phyloP scores from a whole-genome alignment of 2,113 vertebrate species.

The Hippocampus mohnikei region DNA sequence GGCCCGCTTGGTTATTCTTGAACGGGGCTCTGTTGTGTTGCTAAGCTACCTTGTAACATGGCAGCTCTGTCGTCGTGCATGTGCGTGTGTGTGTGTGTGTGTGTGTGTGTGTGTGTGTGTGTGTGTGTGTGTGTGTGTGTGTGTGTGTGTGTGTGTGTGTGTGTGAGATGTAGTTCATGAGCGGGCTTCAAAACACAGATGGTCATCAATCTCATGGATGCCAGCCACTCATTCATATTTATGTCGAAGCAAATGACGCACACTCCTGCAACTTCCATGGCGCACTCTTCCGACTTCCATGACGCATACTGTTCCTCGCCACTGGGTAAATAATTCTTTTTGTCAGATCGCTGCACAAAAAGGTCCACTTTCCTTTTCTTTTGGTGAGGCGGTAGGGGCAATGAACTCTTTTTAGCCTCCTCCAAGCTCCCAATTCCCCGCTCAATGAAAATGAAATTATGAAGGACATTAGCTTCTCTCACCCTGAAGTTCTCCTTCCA shows the following conservation, averaged over 20 bases:
- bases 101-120: not conserved
- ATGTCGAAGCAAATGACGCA: constrained; percentile 25
- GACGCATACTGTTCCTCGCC: constrained; percentile 10
- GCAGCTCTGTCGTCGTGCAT: constrained; percentile 58
- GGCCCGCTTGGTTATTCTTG: constrained; percentile 64
- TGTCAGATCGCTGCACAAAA: constrained; percentile 47
- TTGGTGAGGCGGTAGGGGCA: constrained; percentile 15
- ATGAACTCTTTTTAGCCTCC: constrained; percentile 59
- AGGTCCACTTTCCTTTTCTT: constrained; percentile 24
- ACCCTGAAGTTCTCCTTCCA: constrained; percentile 27
- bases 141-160: constrained; percentile 33
- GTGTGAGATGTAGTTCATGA: constrained; percentile 70
- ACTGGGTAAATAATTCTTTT: constrained; percentile 57
- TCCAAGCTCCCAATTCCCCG: constrained; percentile 50
- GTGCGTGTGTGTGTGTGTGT: constrained; percentile 50
- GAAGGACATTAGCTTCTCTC: constrained; percentile 45
- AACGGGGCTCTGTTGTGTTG: constrained; percentile 68
- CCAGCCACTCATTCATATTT: constrained; percentile 43
- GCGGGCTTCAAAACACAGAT: constrained; percentile 63
- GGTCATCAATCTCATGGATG: constrained; percentile 57
- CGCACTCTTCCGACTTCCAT: constrained; percentile 23
- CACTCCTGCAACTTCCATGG: constrained; percentile 19
- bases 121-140: too few species aligned
- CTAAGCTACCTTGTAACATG: constrained; percentile 70
- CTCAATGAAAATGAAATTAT: constrained; percentile 56